phyloP scores from a whole-genome alignment of 2,797 vertebrate species.

The Periophthalmus magnuspinnatus region DNA sequence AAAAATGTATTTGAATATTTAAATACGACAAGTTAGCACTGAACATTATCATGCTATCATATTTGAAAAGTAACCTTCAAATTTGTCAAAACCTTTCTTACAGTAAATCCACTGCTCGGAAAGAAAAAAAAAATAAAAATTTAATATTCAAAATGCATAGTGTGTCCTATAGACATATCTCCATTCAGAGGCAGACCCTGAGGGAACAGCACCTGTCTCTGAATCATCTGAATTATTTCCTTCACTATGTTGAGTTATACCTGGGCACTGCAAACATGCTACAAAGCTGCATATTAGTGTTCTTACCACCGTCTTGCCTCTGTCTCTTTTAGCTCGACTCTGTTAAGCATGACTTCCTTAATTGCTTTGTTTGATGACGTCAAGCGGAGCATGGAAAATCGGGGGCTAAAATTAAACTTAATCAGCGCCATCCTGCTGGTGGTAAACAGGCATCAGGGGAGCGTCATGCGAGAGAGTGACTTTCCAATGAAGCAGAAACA shows the following conservation, averaged over 20 bases:
- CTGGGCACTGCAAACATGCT: neutral
- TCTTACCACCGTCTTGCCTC: neutral
- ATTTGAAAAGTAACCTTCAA: neutral
- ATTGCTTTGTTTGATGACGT: slow-evolving; percentile 57
- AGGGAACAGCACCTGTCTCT: neutral
- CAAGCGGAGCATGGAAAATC: slow-evolving; percentile 47
- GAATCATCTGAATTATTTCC: neutral
- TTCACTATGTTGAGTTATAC: neutral
- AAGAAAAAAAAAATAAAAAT: neutral
- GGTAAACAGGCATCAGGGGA: slow-evolving; percentile 34
- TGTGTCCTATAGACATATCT: neutral
- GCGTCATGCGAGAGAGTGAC: slow-evolving; percentile 7
- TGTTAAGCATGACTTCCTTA: slow-evolving; percentile 14
- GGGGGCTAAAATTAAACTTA: slow-evolving; percentile 54
- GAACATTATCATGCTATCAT: no score
- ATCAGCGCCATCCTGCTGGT: slow-evolving; percentile 33
- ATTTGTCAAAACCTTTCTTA: no score
- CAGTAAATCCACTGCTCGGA: no score
- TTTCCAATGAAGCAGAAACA: slow-evolving; percentile 20
- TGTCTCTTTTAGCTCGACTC: slow-evolving; percentile 20
- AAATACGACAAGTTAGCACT: no score
- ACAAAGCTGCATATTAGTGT: neutral
- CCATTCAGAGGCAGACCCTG: neutral
- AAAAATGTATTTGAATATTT: no score
- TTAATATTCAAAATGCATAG: neutral